Evolutionary conservation across 2,888 invertebrate genomes (phyloP), one percentile per base, ranked within the genome.

Genomic region (Acronicta alni): DNA sequence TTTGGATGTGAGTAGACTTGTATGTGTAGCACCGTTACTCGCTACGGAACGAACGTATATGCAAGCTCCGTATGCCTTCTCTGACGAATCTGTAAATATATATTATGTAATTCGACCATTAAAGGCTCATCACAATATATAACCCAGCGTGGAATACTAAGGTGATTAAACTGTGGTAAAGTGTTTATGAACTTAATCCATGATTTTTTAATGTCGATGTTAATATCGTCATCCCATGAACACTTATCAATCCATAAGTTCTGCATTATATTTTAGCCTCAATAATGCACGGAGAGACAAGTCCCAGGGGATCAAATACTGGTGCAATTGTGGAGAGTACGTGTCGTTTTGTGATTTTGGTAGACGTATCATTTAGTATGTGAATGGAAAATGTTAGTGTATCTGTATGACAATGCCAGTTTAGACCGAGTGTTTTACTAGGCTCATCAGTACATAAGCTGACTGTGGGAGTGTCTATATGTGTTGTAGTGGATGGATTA

Each of bases 301-400:
- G 6, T 26, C 43, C 43, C 5, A 43, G 14, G 2, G 43, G 43
- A 43, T 43, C 43, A 20, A 45, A 45, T 17, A 45, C 14, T 45
- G 32, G 45, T 14, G 45, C 45, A n/a, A 45, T 45, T 32, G 45
- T 45, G 14, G 45, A 45, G 10, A 45, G 45, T 23, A 45, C 32
- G 45, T 45, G 32, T 35, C 35, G 35, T 35, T 35, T 35, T 35
- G 35, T 35, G 10, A 14, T 23, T n/a, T 3, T 12, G 3, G 2
- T 43, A 43, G 12, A 14, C 14, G 43, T 43, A 23, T 14, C n/a
- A 1, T 20, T 15, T 26, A 23, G 43, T 23, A 43, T 20, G 3
- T 43, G 43, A 23, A 43, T 43, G 23, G 43, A 43, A 23, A 43
- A 43, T 12, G 43, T 43, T 26, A 43, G 43, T 23, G 43, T 23